Conservation (phyloP, 2,888 invertebrate species). For the Octodonta nipae region DNA sequence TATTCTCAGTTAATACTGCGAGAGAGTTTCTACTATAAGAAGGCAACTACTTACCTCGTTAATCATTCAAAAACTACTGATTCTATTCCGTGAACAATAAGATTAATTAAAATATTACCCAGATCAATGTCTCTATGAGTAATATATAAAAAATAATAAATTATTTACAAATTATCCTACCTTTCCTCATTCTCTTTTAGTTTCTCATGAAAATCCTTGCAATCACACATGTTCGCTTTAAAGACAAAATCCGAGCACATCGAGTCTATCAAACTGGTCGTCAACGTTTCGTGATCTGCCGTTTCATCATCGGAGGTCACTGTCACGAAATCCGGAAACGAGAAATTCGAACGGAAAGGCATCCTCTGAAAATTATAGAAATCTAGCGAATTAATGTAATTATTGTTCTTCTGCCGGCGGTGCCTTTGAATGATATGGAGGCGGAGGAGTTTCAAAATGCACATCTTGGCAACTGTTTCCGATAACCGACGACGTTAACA, state of each 20-base stretch:
- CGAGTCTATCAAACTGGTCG: slow-evolving; percentile 14
- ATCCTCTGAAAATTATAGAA: slow-evolving; percentile 13
- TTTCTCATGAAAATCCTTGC: slow-evolving; percentile 15
- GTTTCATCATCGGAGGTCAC: slow-evolving; percentile 13
- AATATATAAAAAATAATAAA: too few species aligned
- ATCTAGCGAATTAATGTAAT: slow-evolving; percentile 20
- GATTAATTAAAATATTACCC: too few species aligned
- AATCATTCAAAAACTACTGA: too few species aligned
- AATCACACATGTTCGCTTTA: slow-evolving; percentile 15
- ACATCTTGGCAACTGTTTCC: slow-evolving; percentile 38
- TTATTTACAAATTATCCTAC: too few species aligned
- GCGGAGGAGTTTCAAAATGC: slow-evolving; percentile 44
- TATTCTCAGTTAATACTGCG: too few species aligned
- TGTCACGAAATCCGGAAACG: too few species aligned
- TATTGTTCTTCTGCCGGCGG: slow-evolving; percentile 22
- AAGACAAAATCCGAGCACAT: slow-evolving; percentile 16
- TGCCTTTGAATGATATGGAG: slow-evolving; percentile 39
- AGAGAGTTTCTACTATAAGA: too few species aligned
- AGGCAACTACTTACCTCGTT: too few species aligned
- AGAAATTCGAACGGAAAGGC: slow-evolving; percentile 13
- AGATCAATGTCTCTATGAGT: too few species aligned
- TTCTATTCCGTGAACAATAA: too few species aligned
- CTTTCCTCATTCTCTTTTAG: slow-evolving; percentile 11
- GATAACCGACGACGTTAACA: too few species aligned
- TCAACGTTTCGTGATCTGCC: slow-evolving; percentile 11